Percentiles rank a stretch among this genome's conserved stretches.
These are phyloP conservation scores for Diloba caeruleocephala DNA, from an alignment of 2,888 invertebrate genomes.

Conservation along the genomic window DNA sequence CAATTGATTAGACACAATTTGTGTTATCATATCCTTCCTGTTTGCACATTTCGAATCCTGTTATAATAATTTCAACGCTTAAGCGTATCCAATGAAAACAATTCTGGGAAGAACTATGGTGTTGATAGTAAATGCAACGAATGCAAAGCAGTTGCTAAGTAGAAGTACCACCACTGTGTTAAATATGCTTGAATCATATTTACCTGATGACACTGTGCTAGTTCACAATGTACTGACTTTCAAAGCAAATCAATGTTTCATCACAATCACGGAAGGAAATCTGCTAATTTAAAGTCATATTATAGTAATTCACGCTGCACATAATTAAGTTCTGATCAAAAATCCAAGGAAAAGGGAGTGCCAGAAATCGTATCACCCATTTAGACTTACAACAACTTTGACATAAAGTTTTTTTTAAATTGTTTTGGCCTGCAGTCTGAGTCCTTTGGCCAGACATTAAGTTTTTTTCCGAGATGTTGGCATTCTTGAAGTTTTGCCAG, in stretches of 20 bases:
- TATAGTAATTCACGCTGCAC: slow-evolving; percentile 33
- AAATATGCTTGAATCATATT: slow-evolving; percentile 44
- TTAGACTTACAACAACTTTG: slow-evolving; percentile 49
- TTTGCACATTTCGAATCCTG: slow-evolving; percentile 25
- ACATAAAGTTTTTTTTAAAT: slow-evolving; percentile 42
- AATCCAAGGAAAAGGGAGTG: slow-evolving; percentile 69
- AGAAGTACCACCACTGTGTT: slow-evolving; percentile 34
- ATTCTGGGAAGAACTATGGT: not conserved
- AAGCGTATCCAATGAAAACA: slow-evolving; percentile 5
- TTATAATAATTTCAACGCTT: slow-evolving; percentile 3
- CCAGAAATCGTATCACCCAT: slow-evolving; percentile 59
- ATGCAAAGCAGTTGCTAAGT: slow-evolving; percentile 22
- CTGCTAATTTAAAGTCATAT: slow-evolving; percentile 40
- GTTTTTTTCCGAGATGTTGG: slow-evolving; percentile 27
- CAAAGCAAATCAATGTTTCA: slow-evolving; percentile 35
- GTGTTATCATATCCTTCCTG: slow-evolving; percentile 44
- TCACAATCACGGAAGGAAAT: slow-evolving; percentile 26
- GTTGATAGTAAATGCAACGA: slow-evolving; percentile 4
- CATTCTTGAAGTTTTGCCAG: no score
- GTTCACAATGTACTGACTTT: slow-evolving; percentile 31
- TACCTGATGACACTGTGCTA: slow-evolving; percentile 45
- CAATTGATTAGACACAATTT: slow-evolving; percentile 49
- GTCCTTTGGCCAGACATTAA: no score
- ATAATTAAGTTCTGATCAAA: slow-evolving; percentile 40
- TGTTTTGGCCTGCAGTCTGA: no score